Evolutionary conservation across 2,113 vertebrate genomes (phyloP), one percentile per base, ranked within the genome.

Genomic region (Rhinoptilus africanus): DNA sequence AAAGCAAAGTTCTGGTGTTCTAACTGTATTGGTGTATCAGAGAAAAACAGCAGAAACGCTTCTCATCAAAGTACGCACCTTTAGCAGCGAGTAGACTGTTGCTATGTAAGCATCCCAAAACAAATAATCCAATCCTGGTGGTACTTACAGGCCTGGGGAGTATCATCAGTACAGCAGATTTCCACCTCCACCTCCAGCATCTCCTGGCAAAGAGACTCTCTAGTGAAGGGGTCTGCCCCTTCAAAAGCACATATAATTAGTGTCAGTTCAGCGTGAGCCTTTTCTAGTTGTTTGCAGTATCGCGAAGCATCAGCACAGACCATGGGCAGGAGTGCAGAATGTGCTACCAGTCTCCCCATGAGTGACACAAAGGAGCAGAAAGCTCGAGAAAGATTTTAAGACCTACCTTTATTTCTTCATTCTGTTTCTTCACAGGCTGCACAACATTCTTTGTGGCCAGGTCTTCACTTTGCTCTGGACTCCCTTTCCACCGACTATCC

Each of bases 281-380:
- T 39, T 39, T 39, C 11, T 11, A 39, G n/a, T n/a, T n/a, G 11
- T 39, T 39, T 11, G 39, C 23, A 45, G 37, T 7, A 14, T 41
- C 14, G 16, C 22, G 69, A 48, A 62, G 27, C 22, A 13, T 7
- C 39, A 32, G 72, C 88, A 35, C 47, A 22, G 72, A 41, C 21
- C 1, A 0, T 10, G 32, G 48, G 32, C 34, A 43, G 56, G 43
- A 56, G 63, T 22, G 50, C 50, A n/a, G 23, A 39, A 30, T 1
- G 1, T 0, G 2, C 14, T 39, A 5, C 34, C 13, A 14, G 20
- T 56, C n/a, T 69, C 22, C 16, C 27, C 11, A 2, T 28, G 56
- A 50, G 26, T 39, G 32, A 64, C 16, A 15, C 1, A 1, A 21
- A 60, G 37, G 53, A 67, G 30, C 10, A 37, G 48, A 63, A 82